These are phyloP conservation scores for Sebastes aleutianus DNA, from an alignment of 2,797 vertebrate species.

Conservation along the genomic window DNA sequence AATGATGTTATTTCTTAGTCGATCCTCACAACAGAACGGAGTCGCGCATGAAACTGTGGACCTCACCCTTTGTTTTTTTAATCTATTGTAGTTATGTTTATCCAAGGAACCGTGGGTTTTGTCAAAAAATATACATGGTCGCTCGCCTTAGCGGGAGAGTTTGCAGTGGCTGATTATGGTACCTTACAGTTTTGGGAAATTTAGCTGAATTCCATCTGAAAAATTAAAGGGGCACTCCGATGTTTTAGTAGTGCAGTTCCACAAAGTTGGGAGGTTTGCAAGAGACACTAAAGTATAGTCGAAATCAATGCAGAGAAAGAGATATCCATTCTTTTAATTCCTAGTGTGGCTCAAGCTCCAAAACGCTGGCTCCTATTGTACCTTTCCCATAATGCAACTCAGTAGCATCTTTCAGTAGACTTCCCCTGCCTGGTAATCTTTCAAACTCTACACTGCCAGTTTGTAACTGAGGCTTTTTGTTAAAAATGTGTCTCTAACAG, in stretches of 20 bases:
- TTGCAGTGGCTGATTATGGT: slow-evolving; percentile 45
- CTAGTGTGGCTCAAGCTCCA: not conserved
- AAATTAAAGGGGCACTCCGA: slow-evolving; percentile 50
- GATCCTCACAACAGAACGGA: slow-evolving; percentile 58
- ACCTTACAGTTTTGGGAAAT: slow-evolving; percentile 49
- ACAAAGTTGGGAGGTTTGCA: not conserved
- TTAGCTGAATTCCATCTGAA: slow-evolving; percentile 24
- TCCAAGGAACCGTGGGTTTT: slow-evolving; percentile 37
- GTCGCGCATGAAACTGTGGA: slow-evolving; percentile 61
- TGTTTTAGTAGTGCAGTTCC: not conserved
- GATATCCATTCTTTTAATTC: not conserved
- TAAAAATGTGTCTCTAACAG: not conserved
- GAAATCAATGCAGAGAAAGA: not conserved
- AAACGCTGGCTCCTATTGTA: not conserved
- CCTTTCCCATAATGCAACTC: slow-evolving; percentile 10
- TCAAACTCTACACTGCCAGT: not conserved
- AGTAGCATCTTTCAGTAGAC: not conserved
- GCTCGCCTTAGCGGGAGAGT: slow-evolving; percentile 45
- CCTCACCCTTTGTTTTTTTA: slow-evolving; percentile 62
- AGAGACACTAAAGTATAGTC: not conserved
- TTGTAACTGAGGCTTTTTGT: not conserved
- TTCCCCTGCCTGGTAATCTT: not conserved
- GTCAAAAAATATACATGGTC: slow-evolving; percentile 51
- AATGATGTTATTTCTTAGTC: slow-evolving; percentile 69
- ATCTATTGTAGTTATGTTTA: slow-evolving; percentile 64